A percentile compares a stretch with the other conserved stretches of the same genome.
Evolutionary conservation across 37 sponge, comb jelly and placozoan genomes (phyloP).

Genomic region (Aplysina aerophoba): DNA sequence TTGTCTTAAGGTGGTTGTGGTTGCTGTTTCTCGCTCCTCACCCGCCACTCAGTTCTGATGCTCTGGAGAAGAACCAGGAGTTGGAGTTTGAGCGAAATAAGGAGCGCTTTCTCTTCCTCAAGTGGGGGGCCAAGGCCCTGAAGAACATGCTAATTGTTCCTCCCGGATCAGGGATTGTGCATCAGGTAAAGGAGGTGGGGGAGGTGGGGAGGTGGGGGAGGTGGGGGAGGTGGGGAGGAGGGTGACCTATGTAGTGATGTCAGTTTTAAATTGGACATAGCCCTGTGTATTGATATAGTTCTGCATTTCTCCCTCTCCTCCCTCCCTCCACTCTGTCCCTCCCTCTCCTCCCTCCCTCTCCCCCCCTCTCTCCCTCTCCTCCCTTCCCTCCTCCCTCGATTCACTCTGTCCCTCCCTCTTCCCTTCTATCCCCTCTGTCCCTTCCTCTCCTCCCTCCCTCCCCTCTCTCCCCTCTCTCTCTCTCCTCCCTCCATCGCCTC

Average conservation of each 20-base stretch:
- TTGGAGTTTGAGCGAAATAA: constrained; percentile 91
- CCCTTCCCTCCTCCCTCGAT: background rate
- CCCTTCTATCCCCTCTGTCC: too few relatives aligned
- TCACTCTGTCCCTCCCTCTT: background rate
- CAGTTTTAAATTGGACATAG: too few relatives aligned
- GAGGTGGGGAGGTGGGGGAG: background rate
- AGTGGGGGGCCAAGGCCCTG: constrained; percentile 93
- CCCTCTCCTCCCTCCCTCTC: background rate
- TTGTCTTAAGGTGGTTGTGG: too few relatives aligned
- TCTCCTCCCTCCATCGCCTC: constrained; percentile 10
- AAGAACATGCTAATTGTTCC: constrained; percentile 90
- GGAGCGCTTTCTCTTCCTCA: constrained; percentile 87
- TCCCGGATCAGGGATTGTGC: constrained; percentile 93
- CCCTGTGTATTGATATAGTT: background rate
- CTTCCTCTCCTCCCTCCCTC: background rate
- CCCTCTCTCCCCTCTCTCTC: background rate
- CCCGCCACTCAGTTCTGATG: constrained; percentile 56
- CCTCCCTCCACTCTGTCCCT: too few relatives aligned
- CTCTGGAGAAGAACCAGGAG: constrained; percentile 85
- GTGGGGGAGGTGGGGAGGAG: background rate
- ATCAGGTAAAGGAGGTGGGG: constrained; percentile 62
- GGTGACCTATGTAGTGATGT: too few relatives aligned
- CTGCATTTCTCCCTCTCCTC: too few relatives aligned
- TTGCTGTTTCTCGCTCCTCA: background rate
- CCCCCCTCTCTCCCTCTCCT: background rate